Base-by-base conservation (phyloP, 2,888 invertebrate species). In the Cataglyphis rosenhaueri region DNA sequence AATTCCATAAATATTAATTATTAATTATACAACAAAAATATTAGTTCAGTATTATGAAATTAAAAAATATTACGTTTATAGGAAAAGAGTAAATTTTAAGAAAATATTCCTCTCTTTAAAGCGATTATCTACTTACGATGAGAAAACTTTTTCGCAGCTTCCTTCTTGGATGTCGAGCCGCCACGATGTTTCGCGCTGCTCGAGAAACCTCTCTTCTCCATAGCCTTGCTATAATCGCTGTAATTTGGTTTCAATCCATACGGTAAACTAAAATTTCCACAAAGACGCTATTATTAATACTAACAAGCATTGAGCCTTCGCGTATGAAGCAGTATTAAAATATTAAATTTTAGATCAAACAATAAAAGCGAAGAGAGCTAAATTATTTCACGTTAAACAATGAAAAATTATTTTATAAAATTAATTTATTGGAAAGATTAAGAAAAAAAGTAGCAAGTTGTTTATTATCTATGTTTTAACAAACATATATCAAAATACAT, bases 211-310 rank as follows among this genome's bases (percentile, higher is more conserved):
- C 93, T 91, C 79, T 93, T 94, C 70, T 94, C 94, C 83, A 94
- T 93, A 83, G 95, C 95, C 90, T 95, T 95, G 79, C 93, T 94
- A 83, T 96, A 96, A 87, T 94, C 94, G 76, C 92, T 92, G 92
- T 96, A 96, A 91, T 96, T 96, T 61, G 95, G 95, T 93, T 96
- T 96, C 87, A 95, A 95, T 71, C 96, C 96, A 57, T 96, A 97
- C 5, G 97, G 96, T 84, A 97, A 95, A 93, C 97, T 97, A 86
- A 82, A 87, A 76, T 66, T 12, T 38, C 65, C 73, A 81, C 25
- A 73, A 88, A 86, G 32, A 86, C 70, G 61, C 66, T 68, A 61
- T 88, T 86, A 84, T 64, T 70, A 79, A 32, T 70, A 21, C 15
- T 68, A 48, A 18, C 52, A 38, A 52, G 9, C 18, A 12, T 10